These are phyloP conservation scores for Amphiprion ocellaris DNA, from an alignment of 2,113 vertebrate genomes.

Conservation along the genomic window DNA sequence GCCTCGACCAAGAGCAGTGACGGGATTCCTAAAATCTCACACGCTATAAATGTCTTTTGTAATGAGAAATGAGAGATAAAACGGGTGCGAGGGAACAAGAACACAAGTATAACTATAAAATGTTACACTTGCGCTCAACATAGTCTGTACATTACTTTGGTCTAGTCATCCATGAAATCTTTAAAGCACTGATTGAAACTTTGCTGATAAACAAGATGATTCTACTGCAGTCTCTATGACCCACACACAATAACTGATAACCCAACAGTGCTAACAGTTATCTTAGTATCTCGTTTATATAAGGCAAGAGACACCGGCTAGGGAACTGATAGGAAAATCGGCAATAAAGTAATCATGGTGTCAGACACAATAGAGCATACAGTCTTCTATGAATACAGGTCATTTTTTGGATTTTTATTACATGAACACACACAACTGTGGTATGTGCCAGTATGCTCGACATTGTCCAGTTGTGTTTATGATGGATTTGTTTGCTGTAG, in stretches of 20 bases:
- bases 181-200: slow-evolving; percentile 36
- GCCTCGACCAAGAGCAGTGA: neutral
- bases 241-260: slow-evolving; percentile 18
- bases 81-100: too few relatives aligned
- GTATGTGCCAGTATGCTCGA: neutral
- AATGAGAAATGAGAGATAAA: neutral
- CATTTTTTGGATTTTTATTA: neutral
- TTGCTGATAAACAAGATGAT: slow-evolving; percentile 31
- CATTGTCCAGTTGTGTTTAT: slow-evolving; percentile 12
- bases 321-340: slow-evolving; percentile 7
- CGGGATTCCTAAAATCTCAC: neutral
- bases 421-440: slow-evolving; percentile 1
- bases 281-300: neutral
- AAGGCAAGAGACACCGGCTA: slow-evolving; percentile 13
- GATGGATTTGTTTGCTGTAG: slow-evolving; percentile 4
- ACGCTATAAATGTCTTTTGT: neutral
- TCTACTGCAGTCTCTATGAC: slow-evolving; percentile 37
- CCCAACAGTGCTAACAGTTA: slow-evolving; percentile 15
- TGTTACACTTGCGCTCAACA: neutral
- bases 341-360: slow-evolving; percentile 16
- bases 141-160: slow-evolving; percentile 14
- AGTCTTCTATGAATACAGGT: neutral
- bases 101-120: neutral
- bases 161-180: neutral
- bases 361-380: slow-evolving; percentile 13